Evolutionary conservation across 1,140 invertebrate genomes (phyloP).

Genomic region (Panulirus ornatus): DNA sequence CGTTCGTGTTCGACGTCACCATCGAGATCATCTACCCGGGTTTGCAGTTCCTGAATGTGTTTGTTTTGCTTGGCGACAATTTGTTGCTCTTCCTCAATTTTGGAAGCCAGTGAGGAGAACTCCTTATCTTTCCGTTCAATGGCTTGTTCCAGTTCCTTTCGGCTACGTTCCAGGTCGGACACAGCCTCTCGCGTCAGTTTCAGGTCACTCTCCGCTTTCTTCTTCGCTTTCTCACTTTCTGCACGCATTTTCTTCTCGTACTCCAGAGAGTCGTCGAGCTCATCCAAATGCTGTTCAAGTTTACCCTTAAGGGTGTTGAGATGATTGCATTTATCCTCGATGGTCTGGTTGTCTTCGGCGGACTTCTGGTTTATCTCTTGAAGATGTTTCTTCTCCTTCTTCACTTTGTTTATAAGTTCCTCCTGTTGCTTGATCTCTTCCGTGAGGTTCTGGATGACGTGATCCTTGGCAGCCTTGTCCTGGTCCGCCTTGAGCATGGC

Average conservation of each 20-base stretch:
- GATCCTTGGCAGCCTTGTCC: conserved; percentile 44
- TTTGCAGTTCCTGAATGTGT: conserved; percentile 82
- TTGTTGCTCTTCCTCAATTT: conserved; percentile 83
- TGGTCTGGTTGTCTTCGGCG: conserved; percentile 78
- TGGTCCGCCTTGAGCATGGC: conserved; percentile 89
- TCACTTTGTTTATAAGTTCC: conserved; percentile 81
- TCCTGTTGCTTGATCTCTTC: conserved; percentile 55
- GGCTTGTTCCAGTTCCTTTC: conserved; percentile 81
- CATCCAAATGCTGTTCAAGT: conserved; percentile 45
- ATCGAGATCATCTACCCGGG: conserved; percentile 81
- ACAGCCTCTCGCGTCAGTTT: conserved; percentile 45
- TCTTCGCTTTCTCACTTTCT: conserved; percentile 39
- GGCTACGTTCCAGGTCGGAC: conserved; percentile 80
- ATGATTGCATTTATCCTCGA: conserved; percentile 76
- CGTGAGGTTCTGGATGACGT: conserved; percentile 37
- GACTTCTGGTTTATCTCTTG: conserved; percentile 81
- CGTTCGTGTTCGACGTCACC: conserved; percentile 83
- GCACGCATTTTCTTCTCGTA: conserved; percentile 42
- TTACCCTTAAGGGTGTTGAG: conserved; percentile 48
- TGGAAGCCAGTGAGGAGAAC: conserved; percentile 79
- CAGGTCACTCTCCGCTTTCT: conserved; percentile 48
- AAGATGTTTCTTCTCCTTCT: conserved; percentile 83
- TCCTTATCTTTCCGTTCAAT: conserved; percentile 81
- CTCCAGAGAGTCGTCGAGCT: conserved; percentile 52
- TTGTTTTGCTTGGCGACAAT: conserved; percentile 82